Base-by-base conservation (phyloP, 2,888 invertebrate genomes). In the Boloria selene region DNA sequence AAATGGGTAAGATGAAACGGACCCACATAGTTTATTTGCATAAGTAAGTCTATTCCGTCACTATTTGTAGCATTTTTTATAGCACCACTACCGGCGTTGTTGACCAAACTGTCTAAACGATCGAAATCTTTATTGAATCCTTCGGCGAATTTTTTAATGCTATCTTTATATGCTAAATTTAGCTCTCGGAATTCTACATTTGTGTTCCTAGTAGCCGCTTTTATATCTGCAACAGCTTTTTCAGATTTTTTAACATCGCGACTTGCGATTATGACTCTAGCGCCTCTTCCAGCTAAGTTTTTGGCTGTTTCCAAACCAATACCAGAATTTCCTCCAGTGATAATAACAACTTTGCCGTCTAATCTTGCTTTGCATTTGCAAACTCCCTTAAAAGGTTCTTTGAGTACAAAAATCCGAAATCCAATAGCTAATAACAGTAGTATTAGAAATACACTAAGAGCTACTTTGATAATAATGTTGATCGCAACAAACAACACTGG, bases 311-410 rank as follows among this genome's bases (percentile, higher is more conserved):
- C 96, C 79, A 95, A 94, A 1, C 97, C 97, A 66, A 97, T 96
- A 3, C 97, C 97, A 1, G 95, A 94, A 82, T 96, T 97, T 0
- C 96, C 94, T 7, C 97, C 97, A 0, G 97, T 97, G 6, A 97
- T 90, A 49, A 97, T 92, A 0, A 93, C 93, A 52, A 95, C 88
- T 92, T 96, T 95, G 50, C 93, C 94, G 2, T 83, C 68, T 3
- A 91, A 69, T 45, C 79, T 77, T 0, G 72, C 78, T 45, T 78
- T 79, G 52, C 87, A 87, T 59, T 72, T 82, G 70, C 89, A 90
- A n/a, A 78, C 77, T 22, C 80, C 79, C 66, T 81, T 79, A 14
- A 76, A 61, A 0, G 79, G 77, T 63, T 78, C 77, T 1, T 10
- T 10, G 31, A 38, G 44, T 14, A 55, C 22, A 22, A 18, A n/a